Percentiles rank a stretch among this genome's conserved stretches.
Conservation (phyloP, 2,113 vertebrate genomes). For the Sula dactylatra region DNA sequence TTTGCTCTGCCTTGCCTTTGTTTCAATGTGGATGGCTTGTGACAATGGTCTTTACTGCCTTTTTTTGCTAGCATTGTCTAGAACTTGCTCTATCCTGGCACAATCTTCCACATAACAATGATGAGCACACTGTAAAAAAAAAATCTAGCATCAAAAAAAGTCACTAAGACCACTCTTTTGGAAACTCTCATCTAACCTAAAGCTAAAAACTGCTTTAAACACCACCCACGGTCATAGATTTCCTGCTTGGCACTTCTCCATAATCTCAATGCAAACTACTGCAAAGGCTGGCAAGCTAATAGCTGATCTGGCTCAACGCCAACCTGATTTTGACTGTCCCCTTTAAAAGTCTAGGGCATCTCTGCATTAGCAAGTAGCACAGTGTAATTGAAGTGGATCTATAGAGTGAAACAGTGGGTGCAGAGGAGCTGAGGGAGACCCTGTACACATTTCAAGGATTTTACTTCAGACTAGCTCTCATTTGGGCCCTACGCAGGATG, state of each 20-base stretch:
- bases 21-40: not conserved
- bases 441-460: not conserved
- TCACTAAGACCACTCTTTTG: not conserved
- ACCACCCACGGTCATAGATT: conserved; percentile 34
- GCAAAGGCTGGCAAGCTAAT: conserved; percentile 36
- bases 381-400: not conserved
- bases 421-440: not conserved
- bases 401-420: not conserved
- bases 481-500: not conserved
- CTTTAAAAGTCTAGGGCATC: conserved; percentile 5
- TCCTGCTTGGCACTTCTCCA: conserved; percentile 1
- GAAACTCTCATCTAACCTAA: not conserved
- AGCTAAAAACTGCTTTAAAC: conserved; percentile 43
- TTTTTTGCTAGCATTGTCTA: not conserved
- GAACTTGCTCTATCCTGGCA: not conserved
- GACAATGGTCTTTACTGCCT: not conserved
- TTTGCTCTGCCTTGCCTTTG: not conserved
- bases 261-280: conserved; percentile 10
- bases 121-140: not conserved
- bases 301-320: conserved; percentile 34
- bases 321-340: not conserved
- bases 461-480: rapidly evolving
- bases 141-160: not conserved
- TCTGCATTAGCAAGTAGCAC: not conserved
- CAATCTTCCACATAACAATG: not conserved